These are phyloP conservation scores for Atrina japonica DNA, from an alignment of 2,888 invertebrate genomes.

Conservation along the genomic window DNA sequence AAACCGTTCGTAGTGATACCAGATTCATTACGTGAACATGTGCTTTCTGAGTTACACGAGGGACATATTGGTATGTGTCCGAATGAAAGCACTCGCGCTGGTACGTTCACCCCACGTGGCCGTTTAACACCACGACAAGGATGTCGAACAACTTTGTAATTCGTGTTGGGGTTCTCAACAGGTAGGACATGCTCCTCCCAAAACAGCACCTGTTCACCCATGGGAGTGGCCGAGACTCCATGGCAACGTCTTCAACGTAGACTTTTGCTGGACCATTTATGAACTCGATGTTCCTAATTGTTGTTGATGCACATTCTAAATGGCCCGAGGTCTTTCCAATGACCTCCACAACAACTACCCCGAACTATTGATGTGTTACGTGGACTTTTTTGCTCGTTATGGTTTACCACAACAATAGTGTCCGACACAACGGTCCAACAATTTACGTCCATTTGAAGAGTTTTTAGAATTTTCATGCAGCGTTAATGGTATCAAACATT, in stretches of 20 bases:
- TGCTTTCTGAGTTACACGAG: conserved; percentile 4
- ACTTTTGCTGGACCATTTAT: too few species aligned
- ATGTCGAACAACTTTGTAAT: background rate
- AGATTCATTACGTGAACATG: background rate
- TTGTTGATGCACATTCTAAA: too few species aligned
- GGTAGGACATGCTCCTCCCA: conserved; percentile 2
- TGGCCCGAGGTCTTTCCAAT: too few species aligned
- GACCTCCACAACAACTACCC: background rate
- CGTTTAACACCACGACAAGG: background rate
- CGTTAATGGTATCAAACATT: too few species aligned
- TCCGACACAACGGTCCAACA: conserved; percentile 22
- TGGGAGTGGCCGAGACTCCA: background rate
- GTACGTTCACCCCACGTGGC: conserved; percentile 30
- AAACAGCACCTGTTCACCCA: background rate
- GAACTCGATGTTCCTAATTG: too few species aligned
- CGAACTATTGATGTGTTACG: background rate
- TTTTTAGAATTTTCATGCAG: too few species aligned
- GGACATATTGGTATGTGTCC: conserved; percentile 30
- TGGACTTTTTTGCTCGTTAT: background rate
- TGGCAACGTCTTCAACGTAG: background rate
- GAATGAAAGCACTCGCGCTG: conserved; percentile 17
- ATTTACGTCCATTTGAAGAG: too few species aligned
- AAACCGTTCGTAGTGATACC: conserved; percentile 25
- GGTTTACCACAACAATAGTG: conserved; percentile 13
- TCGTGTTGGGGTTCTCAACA: background rate